Evolutionary conservation across 64 coral and sea anemone genomes (phyloP).

Genomic region (Cladopsammia gracilis): DNA sequence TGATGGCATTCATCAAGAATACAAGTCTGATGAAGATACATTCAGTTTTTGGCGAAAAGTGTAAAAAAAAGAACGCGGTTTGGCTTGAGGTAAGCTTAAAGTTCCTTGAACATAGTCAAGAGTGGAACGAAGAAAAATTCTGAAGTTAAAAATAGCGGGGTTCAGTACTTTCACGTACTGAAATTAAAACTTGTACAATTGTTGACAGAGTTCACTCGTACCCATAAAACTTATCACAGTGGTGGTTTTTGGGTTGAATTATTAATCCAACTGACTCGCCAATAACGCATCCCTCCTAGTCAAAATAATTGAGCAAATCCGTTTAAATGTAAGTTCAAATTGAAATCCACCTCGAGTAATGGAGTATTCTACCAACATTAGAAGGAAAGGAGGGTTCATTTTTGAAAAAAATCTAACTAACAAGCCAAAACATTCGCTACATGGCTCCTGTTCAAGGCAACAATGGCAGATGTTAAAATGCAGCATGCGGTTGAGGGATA

Average conservation of each 20-base stretch:
- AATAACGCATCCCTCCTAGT: neutral
- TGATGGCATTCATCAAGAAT: conserved; percentile 31
- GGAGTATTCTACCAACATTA: too few species aligned
- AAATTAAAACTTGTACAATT: neutral
- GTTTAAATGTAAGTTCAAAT: neutral
- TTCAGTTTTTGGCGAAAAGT: neutral
- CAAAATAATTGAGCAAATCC: conserved; percentile 27
- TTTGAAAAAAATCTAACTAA: too few species aligned
- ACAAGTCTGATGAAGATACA: conserved; percentile 20
- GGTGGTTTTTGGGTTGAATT: neutral
- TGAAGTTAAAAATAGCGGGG: neutral
- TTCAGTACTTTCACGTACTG: neutral
- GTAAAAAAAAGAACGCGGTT: neutral
- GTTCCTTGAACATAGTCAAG: neutral
- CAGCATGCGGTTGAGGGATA: neutral
- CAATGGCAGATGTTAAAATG: neutral
- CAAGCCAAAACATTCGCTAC: too few species aligned
- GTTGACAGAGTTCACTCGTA: neutral
- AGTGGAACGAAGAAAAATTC: neutral
- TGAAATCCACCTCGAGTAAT: neutral
- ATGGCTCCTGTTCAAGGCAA: neutral
- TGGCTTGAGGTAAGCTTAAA: neutral
- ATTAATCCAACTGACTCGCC: conserved; percentile 6
- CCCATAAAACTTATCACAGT: neutral
- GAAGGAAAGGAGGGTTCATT: too few species aligned